Conservation (phyloP, 2,888 invertebrate species). For the Steromphala cineraria region DNA sequence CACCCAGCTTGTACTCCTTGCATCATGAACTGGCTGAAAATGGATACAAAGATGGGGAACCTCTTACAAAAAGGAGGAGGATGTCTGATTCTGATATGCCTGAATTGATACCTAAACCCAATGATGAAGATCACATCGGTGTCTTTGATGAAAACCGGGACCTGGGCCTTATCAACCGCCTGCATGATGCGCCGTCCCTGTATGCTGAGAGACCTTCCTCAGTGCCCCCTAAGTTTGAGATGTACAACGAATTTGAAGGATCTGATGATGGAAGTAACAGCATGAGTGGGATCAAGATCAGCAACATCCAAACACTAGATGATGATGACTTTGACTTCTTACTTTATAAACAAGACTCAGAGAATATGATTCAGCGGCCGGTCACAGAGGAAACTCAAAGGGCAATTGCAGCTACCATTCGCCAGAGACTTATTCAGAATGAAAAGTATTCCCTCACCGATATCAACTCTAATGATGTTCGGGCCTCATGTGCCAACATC, state of each 20-base stretch:
- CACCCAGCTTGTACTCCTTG: not conserved
- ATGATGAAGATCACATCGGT: not conserved
- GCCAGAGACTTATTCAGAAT: constrained; percentile 20
- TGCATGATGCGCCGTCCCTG: not conserved
- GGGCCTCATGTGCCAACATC: constrained; percentile 41
- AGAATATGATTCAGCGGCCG: constrained; percentile 21
- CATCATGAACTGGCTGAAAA: too few relatives aligned
- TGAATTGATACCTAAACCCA: not conserved
- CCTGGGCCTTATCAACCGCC: not conserved
- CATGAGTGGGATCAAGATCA: constrained; percentile 14
- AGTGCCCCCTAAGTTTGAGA: constrained; percentile 27
- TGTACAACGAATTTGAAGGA: constrained; percentile 14
- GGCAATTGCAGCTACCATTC: constrained; percentile 45
- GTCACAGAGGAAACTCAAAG: constrained; percentile 39
- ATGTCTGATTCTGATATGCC: constrained; percentile 24
- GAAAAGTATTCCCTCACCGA: not conserved
- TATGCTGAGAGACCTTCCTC: constrained; percentile 41
- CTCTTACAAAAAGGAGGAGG: not conserved
- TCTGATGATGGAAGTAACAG: constrained; percentile 22
- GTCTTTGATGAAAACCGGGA: not conserved
- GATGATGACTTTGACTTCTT: not conserved
- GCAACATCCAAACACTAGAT: not conserved
- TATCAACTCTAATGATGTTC: constrained; percentile 25
- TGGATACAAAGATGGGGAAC: not conserved
- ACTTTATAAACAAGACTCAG: not conserved